phyloP scores from a whole-genome alignment of 2,888 invertebrate genomes.

The Azorinus chamasolen region DNA sequence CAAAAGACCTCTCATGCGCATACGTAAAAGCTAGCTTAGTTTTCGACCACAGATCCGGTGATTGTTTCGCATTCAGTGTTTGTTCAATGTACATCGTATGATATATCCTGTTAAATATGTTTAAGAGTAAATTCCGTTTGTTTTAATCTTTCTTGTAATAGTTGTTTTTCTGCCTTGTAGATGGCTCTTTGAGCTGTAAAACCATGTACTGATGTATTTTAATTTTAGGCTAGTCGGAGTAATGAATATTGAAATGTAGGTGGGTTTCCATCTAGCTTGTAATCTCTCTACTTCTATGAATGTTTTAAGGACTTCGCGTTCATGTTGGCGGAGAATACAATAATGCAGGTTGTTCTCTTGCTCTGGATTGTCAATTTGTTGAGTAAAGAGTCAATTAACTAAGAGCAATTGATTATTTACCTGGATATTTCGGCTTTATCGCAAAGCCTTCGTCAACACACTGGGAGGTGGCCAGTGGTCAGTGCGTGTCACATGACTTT shows the following conservation, averaged over 20 bases:
- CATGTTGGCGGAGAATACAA: constrained; percentile 2
- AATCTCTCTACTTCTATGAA: not conserved
- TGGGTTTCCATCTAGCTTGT: not conserved
- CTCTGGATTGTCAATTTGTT: not conserved
- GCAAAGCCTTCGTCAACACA: too few species aligned
- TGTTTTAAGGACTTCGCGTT: not conserved
- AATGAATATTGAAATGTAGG: not conserved
- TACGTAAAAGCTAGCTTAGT: not conserved
- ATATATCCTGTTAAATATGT: too few species aligned
- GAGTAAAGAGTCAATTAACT: too few species aligned
- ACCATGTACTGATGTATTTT: not conserved
- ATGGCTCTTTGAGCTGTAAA: too few species aligned
- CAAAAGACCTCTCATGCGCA: constrained; percentile 1
- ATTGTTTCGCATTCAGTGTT: not conserved
- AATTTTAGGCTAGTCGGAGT: not conserved
- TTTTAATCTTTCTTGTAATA: too few species aligned
- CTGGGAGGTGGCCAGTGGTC: too few species aligned
- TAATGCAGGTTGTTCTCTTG: not conserved
- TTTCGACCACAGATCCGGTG: not conserved
- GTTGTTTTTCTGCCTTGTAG: too few species aligned
- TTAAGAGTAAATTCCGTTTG: too few species aligned
- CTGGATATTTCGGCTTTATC: too few species aligned
- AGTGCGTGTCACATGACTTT: too few species aligned
- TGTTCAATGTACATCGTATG: too few species aligned
- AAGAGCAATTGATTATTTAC: too few species aligned